A percentile compares a stretch with the other conserved stretches of the same genome.
Evolutionary conservation across 2,888 invertebrate genomes (phyloP).

Genomic region (Pandemis corylana): DNA sequence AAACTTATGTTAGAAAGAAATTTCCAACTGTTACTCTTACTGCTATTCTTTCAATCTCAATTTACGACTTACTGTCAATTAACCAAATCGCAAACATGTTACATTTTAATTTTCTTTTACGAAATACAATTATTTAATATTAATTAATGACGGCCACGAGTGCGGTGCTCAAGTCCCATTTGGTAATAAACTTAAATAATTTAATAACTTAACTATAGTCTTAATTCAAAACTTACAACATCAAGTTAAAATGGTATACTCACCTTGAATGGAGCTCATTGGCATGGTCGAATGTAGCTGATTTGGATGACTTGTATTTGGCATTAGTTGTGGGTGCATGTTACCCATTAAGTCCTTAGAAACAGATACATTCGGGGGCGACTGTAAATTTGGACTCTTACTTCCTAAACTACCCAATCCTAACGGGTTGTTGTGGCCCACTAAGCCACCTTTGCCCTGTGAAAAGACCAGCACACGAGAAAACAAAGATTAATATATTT

Average conservation of each 20-base stretch:
- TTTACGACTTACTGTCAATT: no score
- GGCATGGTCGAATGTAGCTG: slow-evolving; percentile 85
- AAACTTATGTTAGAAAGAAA: no score
- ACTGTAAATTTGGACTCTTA: slow-evolving; percentile 94
- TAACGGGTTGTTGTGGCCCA: slow-evolving; percentile 89
- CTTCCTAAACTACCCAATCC: slow-evolving; percentile 91
- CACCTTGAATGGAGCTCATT: slow-evolving; percentile 90
- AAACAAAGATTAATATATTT: slow-evolving; percentile 61
- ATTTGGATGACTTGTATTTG: slow-evolving; percentile 89
- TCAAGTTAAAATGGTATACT: slow-evolving; percentile 45
- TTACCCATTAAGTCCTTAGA: slow-evolving; percentile 92
- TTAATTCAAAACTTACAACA: slow-evolving; percentile 13
- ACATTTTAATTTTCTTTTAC: neutral
- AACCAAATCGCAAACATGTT: no score
- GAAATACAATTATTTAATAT: neutral
- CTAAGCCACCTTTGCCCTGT: slow-evolving; percentile 89
- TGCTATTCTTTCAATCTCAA: no score
- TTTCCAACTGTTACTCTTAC: no score
- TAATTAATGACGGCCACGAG: neutral
- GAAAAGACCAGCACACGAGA: slow-evolving; percentile 79
- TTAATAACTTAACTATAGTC: neutral
- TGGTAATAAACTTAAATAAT: neutral
- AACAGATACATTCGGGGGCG: slow-evolving; percentile 92
- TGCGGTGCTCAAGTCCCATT: neutral
- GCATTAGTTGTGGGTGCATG: slow-evolving; percentile 89